A percentile compares a stretch with the other conserved stretches of the same genome.
phyloP scores from a whole-genome alignment of 2,888 invertebrate genomes.

The Petrolisthes manimaculis region DNA sequence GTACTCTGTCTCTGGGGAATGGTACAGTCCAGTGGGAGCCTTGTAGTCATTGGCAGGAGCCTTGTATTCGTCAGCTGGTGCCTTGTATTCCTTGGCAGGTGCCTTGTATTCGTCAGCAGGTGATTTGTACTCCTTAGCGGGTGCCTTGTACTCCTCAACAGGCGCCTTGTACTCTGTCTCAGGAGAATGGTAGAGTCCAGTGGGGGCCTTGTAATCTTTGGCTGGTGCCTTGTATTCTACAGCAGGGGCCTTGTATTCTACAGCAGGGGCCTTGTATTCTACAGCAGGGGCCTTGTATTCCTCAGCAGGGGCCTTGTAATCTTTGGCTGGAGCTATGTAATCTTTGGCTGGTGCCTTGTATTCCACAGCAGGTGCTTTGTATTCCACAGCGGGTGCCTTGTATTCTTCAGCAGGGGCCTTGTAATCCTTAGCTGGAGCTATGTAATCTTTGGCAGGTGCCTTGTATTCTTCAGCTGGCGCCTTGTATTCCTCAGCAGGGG shows the following conservation, averaged over 20 bases:
- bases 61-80: not conserved
- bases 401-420: not conserved
- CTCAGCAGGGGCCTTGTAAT: slow-evolving; percentile 34
- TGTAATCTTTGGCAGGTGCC: slow-evolving; percentile 21
- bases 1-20: no score
- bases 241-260: not conserved
- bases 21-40: no score
- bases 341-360: not conserved
- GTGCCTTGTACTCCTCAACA: not conserved
- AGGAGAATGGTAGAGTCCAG: not conserved
- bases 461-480: slow-evolving; percentile 30
- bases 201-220: not conserved
- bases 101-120: not conserved
- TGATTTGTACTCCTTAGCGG: not conserved
- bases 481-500: slow-evolving; percentile 30
- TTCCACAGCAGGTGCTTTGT: not conserved
- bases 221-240: not conserved
- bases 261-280: not conserved
- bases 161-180: not conserved
- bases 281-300: slow-evolving; percentile 24
- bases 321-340: slow-evolving; percentile 20
- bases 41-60: not conserved
- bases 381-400: not conserved
- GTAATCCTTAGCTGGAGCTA: not conserved
- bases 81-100: not conserved